These are phyloP conservation scores for Ectropis grisescens DNA, from an alignment of 1,140 invertebrate genomes.

Conservation along the genomic window DNA sequence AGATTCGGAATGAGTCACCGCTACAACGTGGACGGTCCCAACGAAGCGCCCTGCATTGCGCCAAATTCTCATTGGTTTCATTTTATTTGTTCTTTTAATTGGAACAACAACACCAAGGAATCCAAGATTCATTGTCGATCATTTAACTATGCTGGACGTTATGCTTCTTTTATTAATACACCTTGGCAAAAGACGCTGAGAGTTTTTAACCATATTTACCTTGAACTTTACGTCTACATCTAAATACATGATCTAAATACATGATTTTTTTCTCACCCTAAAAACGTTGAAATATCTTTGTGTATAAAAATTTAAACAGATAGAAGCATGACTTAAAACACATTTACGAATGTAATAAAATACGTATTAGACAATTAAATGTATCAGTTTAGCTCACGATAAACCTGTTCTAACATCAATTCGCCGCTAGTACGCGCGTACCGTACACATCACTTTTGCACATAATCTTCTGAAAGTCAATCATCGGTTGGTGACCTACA, in stretches of 20 bases:
- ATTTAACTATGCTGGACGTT: too few relatives aligned
- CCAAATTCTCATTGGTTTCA: constrained; percentile 46
- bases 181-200: too few relatives aligned
- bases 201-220: too few relatives aligned
- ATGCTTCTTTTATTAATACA: too few relatives aligned
- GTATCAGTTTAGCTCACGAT: too few relatives aligned
- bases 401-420: constrained; percentile 47
- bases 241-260: too few relatives aligned
- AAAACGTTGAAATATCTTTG: constrained; percentile 4
- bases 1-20: constrained; percentile 41
- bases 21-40: constrained; percentile 37
- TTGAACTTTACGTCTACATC: too few relatives aligned
- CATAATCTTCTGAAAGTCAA: constrained; percentile 12
- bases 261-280: too few relatives aligned
- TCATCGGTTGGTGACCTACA: constrained; percentile 1
- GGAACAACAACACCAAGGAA: constrained; percentile 25
- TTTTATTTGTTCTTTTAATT: constrained; percentile 46
- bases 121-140: constrained; percentile 9
- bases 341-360: too few relatives aligned
- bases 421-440: constrained; percentile 42
- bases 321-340: too few relatives aligned
- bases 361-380: too few relatives aligned
- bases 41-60: constrained; percentile 57
- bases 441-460: constrained; percentile 57
- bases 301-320: too few relatives aligned